These are phyloP conservation scores for Ranitomeya imitator DNA, from an alignment of 2,113 vertebrate species.

Conservation along the genomic window DNA sequence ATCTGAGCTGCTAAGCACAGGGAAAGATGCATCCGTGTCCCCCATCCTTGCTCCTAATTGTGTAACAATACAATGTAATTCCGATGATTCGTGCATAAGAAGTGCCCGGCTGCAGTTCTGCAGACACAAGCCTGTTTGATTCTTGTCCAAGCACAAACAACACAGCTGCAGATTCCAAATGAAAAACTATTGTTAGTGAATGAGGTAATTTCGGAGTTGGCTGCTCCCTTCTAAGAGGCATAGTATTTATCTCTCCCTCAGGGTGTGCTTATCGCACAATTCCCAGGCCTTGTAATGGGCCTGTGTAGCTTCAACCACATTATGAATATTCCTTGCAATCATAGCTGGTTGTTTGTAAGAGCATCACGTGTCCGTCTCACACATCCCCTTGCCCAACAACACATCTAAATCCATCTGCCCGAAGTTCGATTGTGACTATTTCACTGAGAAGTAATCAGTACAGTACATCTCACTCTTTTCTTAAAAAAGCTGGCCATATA, in stretches of 20 bases:
- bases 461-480: too few relatives aligned
- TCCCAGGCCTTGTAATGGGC: slow-evolving; percentile 49
- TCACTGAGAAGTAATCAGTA: not conserved
- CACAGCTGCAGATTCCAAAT: slow-evolving; percentile 29
- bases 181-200: slow-evolving; percentile 46
- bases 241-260: slow-evolving; percentile 52
- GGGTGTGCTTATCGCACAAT: slow-evolving; percentile 48
- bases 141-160: slow-evolving; percentile 19
- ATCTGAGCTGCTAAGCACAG: not conserved
- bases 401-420: too few relatives aligned
- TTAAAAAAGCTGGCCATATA: too few relatives aligned
- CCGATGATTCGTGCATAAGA: slow-evolving; percentile 17
- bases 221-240: slow-evolving; percentile 40
- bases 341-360: slow-evolving; percentile 5
- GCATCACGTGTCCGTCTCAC: slow-evolving; percentile 4
- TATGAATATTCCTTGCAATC: slow-evolving; percentile 56
- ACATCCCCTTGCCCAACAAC: not conserved
- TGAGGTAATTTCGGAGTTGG: slow-evolving; percentile 48
- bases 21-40: not conserved
- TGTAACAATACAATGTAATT: slow-evolving; percentile 29
- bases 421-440: not conserved
- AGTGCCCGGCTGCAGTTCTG: not conserved
- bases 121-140: slow-evolving; percentile 22
- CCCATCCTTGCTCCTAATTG: slow-evolving; percentile 11
- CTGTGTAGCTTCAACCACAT: slow-evolving; percentile 36